Conservation (phyloP, 2,113 vertebrate species). For the Pedionomus torquatus region DNA sequence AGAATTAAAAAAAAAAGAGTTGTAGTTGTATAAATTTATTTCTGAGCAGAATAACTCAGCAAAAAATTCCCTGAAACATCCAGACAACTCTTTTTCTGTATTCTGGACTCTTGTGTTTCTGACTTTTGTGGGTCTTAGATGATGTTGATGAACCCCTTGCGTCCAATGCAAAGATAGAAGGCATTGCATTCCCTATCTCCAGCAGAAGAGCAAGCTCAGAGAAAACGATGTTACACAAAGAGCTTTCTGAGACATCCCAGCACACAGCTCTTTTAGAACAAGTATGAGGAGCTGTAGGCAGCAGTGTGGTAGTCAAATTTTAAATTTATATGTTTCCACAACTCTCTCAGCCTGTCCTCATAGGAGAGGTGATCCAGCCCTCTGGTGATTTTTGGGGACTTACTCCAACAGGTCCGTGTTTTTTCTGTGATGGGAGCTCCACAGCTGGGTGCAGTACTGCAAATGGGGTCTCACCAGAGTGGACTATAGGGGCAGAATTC, state of each 20-base stretch:
- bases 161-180: not conserved
- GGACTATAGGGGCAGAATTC: not conserved
- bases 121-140: not conserved
- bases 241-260: not conserved
- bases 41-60: not conserved
- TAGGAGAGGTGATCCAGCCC: not conserved
- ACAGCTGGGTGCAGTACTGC: not conserved
- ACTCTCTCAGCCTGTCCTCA: not conserved
- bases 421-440: not conserved
- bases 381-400: not conserved
- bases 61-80: not conserved
- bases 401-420: not conserved
- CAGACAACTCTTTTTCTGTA: not conserved
- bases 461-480: not conserved
- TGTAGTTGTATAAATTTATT: not conserved
- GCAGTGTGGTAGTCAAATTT: not conserved
- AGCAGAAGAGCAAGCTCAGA: not conserved
- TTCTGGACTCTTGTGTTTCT: not conserved
- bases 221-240: not conserved
- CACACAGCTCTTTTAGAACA: not conserved
- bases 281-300: not conserved
- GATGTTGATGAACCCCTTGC: not conserved
- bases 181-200: fast-evolving
- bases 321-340: not conserved
- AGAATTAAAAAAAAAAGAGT: not conserved